phyloP scores from a whole-genome alignment of 2,888 invertebrate species.

The Drosophila ezoana region DNA sequence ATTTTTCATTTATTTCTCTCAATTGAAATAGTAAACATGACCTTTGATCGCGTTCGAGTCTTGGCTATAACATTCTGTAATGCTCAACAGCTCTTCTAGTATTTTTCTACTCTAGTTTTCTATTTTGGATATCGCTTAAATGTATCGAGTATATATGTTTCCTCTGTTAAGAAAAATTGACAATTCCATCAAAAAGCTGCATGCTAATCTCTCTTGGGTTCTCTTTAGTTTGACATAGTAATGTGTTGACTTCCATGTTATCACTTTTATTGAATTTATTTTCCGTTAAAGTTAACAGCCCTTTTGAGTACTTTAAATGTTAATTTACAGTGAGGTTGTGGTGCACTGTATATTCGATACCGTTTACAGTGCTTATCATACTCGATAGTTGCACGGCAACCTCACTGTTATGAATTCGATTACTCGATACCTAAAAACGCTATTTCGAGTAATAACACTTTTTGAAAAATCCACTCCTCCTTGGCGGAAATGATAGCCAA shows the following conservation, averaged over 20 bases:
- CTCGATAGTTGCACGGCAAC: background rate
- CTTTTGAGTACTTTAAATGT: background rate
- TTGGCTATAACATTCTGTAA: conserved; percentile 2
- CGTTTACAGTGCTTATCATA: background rate
- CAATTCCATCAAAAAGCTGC: too few relatives aligned
- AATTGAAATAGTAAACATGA: background rate
- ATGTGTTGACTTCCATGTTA: too few relatives aligned
- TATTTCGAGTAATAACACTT: too few relatives aligned
- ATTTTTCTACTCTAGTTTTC: background rate
- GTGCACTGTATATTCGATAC: background rate
- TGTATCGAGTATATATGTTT: background rate
- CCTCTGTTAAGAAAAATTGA: too few relatives aligned
- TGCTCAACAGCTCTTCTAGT: background rate
- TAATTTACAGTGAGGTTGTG: background rate
- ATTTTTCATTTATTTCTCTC: too few relatives aligned
- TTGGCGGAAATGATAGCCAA: too few relatives aligned
- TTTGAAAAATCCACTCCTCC: too few relatives aligned
- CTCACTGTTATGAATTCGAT: background rate
- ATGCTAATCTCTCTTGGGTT: too few relatives aligned
- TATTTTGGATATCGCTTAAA: background rate
- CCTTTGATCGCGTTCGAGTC: background rate
- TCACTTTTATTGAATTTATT: too few relatives aligned
- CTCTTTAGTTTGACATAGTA: too few relatives aligned
- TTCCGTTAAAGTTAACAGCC: too few relatives aligned
- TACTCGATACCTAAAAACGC: background rate